phyloP scores from a whole-genome alignment of 2,797 vertebrate genomes.

The Cuculus canorus region DNA sequence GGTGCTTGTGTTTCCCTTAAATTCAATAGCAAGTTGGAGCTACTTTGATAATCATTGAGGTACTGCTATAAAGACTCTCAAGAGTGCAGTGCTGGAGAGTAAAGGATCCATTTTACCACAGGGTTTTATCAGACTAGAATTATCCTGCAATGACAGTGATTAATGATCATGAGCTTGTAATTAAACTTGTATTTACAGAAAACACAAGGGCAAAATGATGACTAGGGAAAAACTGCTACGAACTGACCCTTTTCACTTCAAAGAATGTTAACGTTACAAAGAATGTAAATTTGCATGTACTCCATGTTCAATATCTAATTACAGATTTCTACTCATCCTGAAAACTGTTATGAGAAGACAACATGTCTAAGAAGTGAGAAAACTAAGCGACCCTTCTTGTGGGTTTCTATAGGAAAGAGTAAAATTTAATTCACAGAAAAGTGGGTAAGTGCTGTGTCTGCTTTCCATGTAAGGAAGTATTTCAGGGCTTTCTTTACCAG shows the following conservation, averaged over 20 bases:
- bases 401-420: background rate
- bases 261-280: too few relatives aligned
- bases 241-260: background rate
- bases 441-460: background rate
- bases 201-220: background rate
- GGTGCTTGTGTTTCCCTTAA: background rate
- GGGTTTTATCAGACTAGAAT: background rate
- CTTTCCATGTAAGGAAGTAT: background rate
- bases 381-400: background rate
- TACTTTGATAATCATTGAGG: background rate
- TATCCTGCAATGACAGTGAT: background rate
- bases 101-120: background rate
- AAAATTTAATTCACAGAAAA: background rate
- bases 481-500: background rate
- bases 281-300: too few relatives aligned
- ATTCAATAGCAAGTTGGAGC: background rate
- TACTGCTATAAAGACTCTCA: background rate
- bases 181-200: conserved; percentile 46
- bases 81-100: background rate
- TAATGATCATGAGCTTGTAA: conserved; percentile 17
- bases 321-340: background rate
- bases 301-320: background rate
- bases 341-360: background rate
- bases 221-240: background rate
- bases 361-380: background rate